Evolutionary conservation across 2,797 vertebrate species (phyloP).

Genomic region (Muscicapa striata): DNA sequence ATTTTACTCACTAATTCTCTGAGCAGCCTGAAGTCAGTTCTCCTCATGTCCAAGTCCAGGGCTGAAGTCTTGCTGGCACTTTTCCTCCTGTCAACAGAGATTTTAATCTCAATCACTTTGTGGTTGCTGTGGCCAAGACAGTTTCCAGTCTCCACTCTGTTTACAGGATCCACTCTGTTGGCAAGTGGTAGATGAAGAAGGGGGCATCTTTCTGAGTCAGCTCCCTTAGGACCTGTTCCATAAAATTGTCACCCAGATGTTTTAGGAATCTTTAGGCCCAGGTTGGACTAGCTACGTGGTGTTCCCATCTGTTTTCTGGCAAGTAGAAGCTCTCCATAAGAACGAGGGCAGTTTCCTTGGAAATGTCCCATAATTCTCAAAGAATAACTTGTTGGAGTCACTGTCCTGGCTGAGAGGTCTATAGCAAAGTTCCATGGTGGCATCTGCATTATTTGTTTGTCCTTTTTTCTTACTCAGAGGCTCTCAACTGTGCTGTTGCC

Average conservation of each 20-base stretch:
- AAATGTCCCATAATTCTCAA: neutral
- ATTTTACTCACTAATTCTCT: neutral
- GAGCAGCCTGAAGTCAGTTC: neutral
- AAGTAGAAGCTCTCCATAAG: neutral
- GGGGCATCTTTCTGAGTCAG: neutral
- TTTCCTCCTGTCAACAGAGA: neutral
- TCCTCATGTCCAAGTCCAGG: too few species aligned
- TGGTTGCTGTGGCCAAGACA: rapidly evolving
- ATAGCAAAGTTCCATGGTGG: rapidly evolving
- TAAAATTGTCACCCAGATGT: neutral
- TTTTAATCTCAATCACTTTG: rapidly evolving
- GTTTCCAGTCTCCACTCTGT: neutral
- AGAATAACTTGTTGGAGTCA: rapidly evolving
- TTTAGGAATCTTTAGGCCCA: neutral
- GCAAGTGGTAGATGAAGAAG: neutral
- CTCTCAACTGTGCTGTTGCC: neutral
- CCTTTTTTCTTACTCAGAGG: neutral
- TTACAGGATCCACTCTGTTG: neutral
- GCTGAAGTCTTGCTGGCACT: neutral
- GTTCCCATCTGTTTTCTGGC: neutral
- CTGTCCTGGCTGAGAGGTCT: neutral
- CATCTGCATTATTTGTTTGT: neutral
- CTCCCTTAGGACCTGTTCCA: neutral
- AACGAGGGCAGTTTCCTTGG: rapidly evolving
- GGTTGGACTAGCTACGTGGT: neutral